These are phyloP conservation scores for Prinia subflava DNA, from an alignment of 2,113 vertebrate species.

Conservation along the genomic window DNA sequence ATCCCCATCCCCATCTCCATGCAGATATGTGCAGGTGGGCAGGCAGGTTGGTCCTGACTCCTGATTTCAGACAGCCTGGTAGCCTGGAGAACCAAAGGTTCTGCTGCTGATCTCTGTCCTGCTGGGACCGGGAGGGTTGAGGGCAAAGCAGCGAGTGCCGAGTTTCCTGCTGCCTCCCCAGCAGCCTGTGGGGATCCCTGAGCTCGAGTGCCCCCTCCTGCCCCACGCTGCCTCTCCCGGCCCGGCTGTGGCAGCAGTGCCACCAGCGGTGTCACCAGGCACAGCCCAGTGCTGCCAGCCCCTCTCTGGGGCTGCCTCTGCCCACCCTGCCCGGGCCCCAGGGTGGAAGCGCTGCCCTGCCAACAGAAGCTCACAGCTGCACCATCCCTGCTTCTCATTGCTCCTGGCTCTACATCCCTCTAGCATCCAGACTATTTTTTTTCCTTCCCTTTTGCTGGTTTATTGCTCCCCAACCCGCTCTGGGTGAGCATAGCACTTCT, in stretches of 20 bases:
- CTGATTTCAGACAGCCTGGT: background rate
- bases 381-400: background rate
- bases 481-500: slow-evolving; percentile 32
- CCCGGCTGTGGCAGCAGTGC: no score
- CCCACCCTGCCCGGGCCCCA: background rate
- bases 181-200: background rate
- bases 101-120: background rate
- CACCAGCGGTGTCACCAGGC: background rate
- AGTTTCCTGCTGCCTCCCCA: background rate
- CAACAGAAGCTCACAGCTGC: background rate
- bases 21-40: background rate
- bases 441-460: background rate
- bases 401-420: background rate
- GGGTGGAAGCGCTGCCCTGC: background rate
- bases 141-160: background rate
- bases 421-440: background rate
- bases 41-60: background rate
- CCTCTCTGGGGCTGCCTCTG: background rate
- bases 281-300: rapidly evolving
- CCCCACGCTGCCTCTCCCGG: background rate
- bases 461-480: background rate
- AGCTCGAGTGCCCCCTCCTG: background rate
- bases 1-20: no score
- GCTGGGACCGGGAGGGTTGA: background rate
- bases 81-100: background rate